phyloP scores from a whole-genome alignment of 30 jellyfish, hydroid and myxozoan species.

The Rhopilema esculentum region DNA sequence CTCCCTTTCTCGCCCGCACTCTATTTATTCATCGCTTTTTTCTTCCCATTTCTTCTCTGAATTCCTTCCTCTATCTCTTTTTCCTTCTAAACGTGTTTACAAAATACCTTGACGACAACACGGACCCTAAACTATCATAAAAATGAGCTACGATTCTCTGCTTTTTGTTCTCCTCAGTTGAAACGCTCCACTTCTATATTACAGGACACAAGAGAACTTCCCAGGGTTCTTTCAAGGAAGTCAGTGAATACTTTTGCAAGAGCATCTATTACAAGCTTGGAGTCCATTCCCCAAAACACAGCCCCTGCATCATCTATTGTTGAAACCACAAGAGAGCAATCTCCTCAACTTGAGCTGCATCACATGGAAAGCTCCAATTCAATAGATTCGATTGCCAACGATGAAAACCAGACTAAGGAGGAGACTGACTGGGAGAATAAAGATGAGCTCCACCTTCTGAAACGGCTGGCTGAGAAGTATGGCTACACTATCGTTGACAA shows the following conservation, averaged over 20 bases:
- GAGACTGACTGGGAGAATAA: slow-evolving; percentile 8
- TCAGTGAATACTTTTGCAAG: not conserved
- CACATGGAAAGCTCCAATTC: not conserved
- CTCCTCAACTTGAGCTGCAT: not conserved
- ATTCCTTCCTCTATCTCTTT: no score
- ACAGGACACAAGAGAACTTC: not conserved
- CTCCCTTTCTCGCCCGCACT: no score
- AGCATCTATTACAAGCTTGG: not conserved
- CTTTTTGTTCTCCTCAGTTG: not conserved
- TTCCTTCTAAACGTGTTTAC: no score
- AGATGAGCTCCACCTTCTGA: slow-evolving; percentile 14
- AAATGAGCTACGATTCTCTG: not conserved
- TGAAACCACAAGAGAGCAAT: not conserved
- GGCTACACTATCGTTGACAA: slow-evolving; percentile 33
- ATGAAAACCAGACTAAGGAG: not conserved
- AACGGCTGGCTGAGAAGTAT: slow-evolving; percentile 31
- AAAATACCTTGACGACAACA: no score
- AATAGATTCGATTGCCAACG: not conserved
- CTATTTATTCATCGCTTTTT: no score
- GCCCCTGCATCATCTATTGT: not conserved
- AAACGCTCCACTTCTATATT: not conserved
- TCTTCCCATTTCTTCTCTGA: no score
- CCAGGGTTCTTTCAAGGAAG: not conserved
- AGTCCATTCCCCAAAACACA: not conserved
- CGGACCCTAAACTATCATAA: no score